A percentile compares a stretch with the other conserved stretches of the same genome.
Evolutionary conservation across 2,113 vertebrate genomes (phyloP).

Genomic region (Lanius collurio): DNA sequence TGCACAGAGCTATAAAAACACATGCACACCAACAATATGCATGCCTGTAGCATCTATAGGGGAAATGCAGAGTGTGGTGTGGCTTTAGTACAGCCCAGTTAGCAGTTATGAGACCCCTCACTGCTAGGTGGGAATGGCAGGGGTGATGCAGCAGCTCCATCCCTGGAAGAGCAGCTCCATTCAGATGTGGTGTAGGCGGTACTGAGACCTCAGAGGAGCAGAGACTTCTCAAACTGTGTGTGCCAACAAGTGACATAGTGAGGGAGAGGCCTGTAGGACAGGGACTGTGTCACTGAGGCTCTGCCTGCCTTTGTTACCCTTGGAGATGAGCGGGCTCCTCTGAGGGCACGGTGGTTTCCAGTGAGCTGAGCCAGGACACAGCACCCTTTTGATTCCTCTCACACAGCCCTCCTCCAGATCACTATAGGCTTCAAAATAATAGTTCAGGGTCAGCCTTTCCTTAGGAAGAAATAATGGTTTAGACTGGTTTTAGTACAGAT

Average conservation of each 20-base stretch:
- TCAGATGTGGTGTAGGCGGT: fast-evolving
- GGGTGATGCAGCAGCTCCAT: background rate
- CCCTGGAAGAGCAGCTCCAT: background rate
- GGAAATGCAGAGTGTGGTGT: background rate
- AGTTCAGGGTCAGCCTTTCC: background rate
- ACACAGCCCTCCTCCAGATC: background rate
- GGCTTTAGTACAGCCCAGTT: background rate
- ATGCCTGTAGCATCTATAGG: fast-evolving
- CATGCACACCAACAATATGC: background rate
- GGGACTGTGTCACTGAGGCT: background rate
- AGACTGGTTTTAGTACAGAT: background rate
- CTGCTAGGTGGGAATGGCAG: background rate
- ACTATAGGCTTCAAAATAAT: background rate
- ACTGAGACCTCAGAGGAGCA: background rate
- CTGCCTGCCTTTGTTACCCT: background rate
- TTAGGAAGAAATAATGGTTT: background rate
- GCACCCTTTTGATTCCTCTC: background rate
- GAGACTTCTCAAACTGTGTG: background rate
- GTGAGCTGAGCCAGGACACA: background rate
- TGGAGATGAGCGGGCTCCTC: background rate
- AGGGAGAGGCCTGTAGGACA: background rate
- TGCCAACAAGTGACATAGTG: background rate
- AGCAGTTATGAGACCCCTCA: fast-evolving
- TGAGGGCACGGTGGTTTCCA: fast-evolving
- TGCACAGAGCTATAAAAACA: background rate